Base-by-base conservation (phyloP, 23 tunicate genomes). In the Ciona savignyi region DNA sequence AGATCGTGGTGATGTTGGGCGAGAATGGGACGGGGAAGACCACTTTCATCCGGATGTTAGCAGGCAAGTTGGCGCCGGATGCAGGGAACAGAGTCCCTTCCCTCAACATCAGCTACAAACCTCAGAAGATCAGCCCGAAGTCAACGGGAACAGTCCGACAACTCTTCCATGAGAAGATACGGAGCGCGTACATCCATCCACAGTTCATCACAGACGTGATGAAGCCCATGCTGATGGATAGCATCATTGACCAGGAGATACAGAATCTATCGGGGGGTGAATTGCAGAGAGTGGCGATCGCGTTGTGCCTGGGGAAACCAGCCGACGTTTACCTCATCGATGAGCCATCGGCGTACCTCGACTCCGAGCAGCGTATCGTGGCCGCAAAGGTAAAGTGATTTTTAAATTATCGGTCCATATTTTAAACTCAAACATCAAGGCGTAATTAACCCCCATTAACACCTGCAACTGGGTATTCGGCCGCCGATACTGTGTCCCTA, bases 11-110 rank as follows among this genome's bases (percentile, higher is more conserved):
- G 0, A 93, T 93, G 98, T 80, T 93, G 51, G 98, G 98, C 11
- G 98, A 93, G 68, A 93, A 93, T 70, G 98, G 98, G 19, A 93
- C 98, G 15, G 98, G 98, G 25, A 93, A 93, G 73, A 93, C 98
- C 26, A 93, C 98, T 23, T 82, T 93, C 28, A 93, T 93, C 48
- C 77, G 89, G 60, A 74, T 93, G 89, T 34, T 93, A 32, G 98
- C 98, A 0, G 98, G 98, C 4, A 85, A 86, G 27, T 68, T 81
- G 62, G 68, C 64, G 22, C 98, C 98, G 23, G 98, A 93, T 73
- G 78, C 72, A 24, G 94, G 89, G 20, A 93, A 81, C 26, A 60
- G 78, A 49, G 95, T 93, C 0, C 98, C 98, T 0, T 60, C 74
- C n/a, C 77, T 93, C 20, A 93, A 93, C 76, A 71, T 92, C 30